These are phyloP conservation scores for Ceratotherium simum DNA, from an alignment of 2,113 vertebrate genomes.

Conservation along the genomic window DNA sequence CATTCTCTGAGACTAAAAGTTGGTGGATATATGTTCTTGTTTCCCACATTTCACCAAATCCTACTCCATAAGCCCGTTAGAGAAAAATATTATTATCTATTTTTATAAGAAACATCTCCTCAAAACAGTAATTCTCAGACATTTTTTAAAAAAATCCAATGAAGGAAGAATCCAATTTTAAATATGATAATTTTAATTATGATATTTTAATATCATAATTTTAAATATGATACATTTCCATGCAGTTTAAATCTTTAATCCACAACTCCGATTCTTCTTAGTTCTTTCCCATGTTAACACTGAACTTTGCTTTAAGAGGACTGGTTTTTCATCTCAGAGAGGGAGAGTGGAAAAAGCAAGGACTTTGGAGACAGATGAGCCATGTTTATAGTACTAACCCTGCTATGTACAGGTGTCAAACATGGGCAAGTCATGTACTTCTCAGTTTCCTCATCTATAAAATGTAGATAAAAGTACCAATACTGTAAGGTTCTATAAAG, in stretches of 20 bases:
- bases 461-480: not conserved
- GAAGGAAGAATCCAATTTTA: not conserved
- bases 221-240: not conserved
- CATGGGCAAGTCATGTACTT: not conserved
- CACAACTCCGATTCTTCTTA: not conserved
- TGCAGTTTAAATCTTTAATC: not conserved
- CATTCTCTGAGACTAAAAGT: not conserved
- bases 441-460: not conserved
- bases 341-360: not conserved
- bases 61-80: not conserved
- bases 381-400: not conserved
- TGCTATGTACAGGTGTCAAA: not conserved
- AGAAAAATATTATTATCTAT: not conserved
- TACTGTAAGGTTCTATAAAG: not conserved
- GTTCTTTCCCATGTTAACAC: not conserved
- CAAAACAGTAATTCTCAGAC: not conserved
- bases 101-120: not conserved
- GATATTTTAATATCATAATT: not conserved
- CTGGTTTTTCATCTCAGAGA: not conserved
- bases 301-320: not conserved
- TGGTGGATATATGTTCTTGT: not conserved
- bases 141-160: not conserved
- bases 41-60: not conserved
- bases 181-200: not conserved
- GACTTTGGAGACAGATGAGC: not conserved